Evolutionary conservation across 2,888 invertebrate species (phyloP), one percentile per base, ranked within the genome.

Genomic region (Drosophila borealis): DNA sequence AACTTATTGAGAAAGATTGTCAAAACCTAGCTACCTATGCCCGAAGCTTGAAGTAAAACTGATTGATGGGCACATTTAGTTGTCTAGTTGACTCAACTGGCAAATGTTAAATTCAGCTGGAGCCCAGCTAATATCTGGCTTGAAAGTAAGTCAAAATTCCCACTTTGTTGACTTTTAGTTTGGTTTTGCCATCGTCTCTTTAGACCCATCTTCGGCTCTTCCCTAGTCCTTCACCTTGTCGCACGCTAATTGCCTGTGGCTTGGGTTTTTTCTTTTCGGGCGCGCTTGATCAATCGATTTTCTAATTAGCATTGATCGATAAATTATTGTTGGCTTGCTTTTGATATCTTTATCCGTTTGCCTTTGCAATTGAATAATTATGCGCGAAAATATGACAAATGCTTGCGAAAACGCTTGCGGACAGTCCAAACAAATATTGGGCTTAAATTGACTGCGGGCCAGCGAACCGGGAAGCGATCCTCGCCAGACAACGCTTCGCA

Each of bases 241-340:
- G 5, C 33, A 10, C 39, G 39, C 21, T 39, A n/a, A 29, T 56
- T 53, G 9, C n/a, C 44, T 42, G 41, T 60, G 55, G 44, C 53
- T 55, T 69, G 44, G 25, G 48, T 46, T 46, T 53, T 46, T 46
- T 53, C 45, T 19, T 21, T 29, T 29, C 17, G 50, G 49, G 9
- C 60, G 9, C 60, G 60, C 61, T 80, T 80, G 88, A 80, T 81
- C 74, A 85, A 88, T 81, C 67, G 80, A 44, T 80, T 77, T 80
- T 61, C 64, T 72, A 77, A 83, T 85, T 88, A 73, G 63, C 80
- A 79, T 69, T 77, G 88, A 88, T 64, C 77, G 88, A 50, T 70
- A 70, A 67, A 73, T 63, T 65, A 57, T 46, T 0, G 2, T 39
- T 50, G 29, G 17, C 34, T 51, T 45, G 45, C 61, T 54, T 44